Base-by-base conservation (phyloP, 2,113 vertebrate species). In the Anas platyrhynchos region DNA sequence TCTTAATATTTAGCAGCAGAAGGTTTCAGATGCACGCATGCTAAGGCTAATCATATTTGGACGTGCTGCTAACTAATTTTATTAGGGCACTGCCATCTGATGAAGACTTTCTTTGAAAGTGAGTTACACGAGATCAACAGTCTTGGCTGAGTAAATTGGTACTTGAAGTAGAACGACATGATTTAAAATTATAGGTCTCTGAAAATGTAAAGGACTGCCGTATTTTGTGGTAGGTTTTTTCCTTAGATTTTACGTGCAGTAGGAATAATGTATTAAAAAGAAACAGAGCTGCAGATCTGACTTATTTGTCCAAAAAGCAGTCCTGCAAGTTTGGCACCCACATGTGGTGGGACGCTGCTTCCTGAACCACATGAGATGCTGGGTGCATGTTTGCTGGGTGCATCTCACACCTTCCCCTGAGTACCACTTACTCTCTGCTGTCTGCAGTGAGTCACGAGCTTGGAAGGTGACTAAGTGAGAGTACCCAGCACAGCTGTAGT, bases 351-450 rank as follows among this genome's bases (percentile, higher is more conserved):
- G 71, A 44, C 48, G 7, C n/a, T 7, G 3, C 43, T 67, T 77
- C 61, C 50, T 43, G 44, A 50, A 43, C 26, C 11, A 2, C 6
- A 1, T 4, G 6, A 54, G 62, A 7, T 83, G 86, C 48, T 58
- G 46, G 46, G 46, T 48, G 20, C 46, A 22, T 22, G 6, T 58
- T 75, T 55, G 77, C 73, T 79, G 31, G 1, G 5, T 10, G 2
- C 16, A 2, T 23, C 1, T 0, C 34, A 18, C 46, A 31, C 2
- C n/a, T 55, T 38, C 1, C 27, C 0, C 1, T 17, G 48, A 52
- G 5, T 31, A 43, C 20, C 17, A 55, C 67, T 91, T 61, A 20
- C 43, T 29, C 2, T 25, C 79, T 79, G 66, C 27, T 68, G 8
- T 59, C 10, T 65, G 27, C n/a, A 31, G 1, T 0, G 0, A 65